Evolutionary conservation across 2,888 invertebrate species (phyloP), one percentile per base, ranked within the genome.

Genomic region (Agonopterix subpropinquella): DNA sequence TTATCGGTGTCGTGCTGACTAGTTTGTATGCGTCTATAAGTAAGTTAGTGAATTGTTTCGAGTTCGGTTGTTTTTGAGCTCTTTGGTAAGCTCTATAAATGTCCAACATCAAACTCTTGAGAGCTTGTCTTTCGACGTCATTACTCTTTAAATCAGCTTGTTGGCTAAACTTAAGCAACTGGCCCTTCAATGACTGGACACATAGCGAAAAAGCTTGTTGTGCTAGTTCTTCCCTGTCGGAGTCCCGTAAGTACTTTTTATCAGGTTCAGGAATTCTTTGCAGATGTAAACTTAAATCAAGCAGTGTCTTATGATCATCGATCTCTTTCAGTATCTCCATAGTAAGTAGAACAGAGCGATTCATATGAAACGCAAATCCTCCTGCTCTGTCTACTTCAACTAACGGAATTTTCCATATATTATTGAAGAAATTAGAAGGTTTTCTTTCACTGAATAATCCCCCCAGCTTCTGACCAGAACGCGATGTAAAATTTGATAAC

Each of bases 351-450:
- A 97, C 92, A 57, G 95, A 95, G 51, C 96, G 92, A 56, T 93
- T 94, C 93, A 98, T 95, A 70, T 98, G 98, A 37, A 96, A 93
- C 0, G 96, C 94, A 71, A 98, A 95, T 56, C 96, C 95, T 2
- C 98, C 98, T 0, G 96, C 93, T 53, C 98, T 90, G 70, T 98
- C 98, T 42, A 98, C 94, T 88, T 98, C 98, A 51, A 91, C 91
- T 1, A 93, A 91, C 0, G 97, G 97, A 71, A 97, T 96, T 59
- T 96, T 91, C 98, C 98, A 98, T 50, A 98, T 94, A 45, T 97
- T 96, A 83, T 96, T 96, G 64, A 98, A 98, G 68, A 98, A 96
- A 77, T 98, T 97, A 13, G 91, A 92, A 48, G 90, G 90, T 77
- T 95, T 97, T 47, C 96, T 90, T 62, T 97, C 97, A 39, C 92